phyloP scores from a whole-genome alignment of 2,797 vertebrate genomes.

The Gambusia yucatana region DNA sequence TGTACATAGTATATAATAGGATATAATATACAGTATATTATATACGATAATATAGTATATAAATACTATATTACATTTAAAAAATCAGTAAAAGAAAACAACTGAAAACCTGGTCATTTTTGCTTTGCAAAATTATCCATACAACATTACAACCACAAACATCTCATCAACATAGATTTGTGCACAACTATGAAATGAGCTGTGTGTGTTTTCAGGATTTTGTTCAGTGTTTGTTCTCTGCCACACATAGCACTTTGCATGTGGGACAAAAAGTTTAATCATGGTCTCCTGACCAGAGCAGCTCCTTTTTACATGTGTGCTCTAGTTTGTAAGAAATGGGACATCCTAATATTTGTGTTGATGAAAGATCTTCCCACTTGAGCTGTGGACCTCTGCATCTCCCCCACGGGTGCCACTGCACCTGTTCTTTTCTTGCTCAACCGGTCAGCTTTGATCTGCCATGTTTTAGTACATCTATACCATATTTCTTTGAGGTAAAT shows the following conservation, averaged over 20 bases:
- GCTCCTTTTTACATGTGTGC: neutral
- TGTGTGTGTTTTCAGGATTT: too few relatives aligned
- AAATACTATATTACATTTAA: neutral
- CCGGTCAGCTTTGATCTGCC: neutral
- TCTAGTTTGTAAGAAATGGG: neutral
- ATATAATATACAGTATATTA: too few relatives aligned
- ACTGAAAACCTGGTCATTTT: neutral
- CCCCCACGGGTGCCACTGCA: neutral
- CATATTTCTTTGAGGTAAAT: neutral
- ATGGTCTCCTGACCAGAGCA: neutral
- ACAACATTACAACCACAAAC: neutral
- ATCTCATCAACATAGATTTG: neutral
- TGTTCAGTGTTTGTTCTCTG: too few relatives aligned
- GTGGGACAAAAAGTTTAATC: neutral
- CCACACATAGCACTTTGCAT: neutral
- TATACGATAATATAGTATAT: too few relatives aligned
- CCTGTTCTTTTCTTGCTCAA: neutral
- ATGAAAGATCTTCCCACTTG: neutral
- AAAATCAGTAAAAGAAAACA: neutral
- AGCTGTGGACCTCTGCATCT: neutral
- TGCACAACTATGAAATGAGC: neutral
- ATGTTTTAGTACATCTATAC: neutral
- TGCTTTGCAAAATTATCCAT: neutral
- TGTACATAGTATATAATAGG: too few relatives aligned
- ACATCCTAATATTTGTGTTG: neutral